These are phyloP conservation scores for Distichodus sexfasciatus DNA, from an alignment of 2,797 vertebrate genomes.

Conservation along the genomic window DNA sequence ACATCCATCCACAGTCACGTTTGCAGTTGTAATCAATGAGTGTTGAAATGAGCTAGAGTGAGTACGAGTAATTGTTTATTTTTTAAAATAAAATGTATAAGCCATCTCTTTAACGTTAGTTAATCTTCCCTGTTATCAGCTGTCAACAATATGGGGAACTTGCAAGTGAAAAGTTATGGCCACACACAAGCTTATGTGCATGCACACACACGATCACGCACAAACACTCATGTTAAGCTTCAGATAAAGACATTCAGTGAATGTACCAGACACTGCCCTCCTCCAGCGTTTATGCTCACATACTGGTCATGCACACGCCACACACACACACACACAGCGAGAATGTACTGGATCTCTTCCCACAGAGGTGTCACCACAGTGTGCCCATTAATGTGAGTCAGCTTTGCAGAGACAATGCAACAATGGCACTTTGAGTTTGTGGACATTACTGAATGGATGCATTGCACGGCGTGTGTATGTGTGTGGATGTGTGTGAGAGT, in stretches of 20 bases:
- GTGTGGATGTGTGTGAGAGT: constrained; percentile 25
- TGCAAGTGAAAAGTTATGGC: neutral
- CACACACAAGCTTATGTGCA: neutral
- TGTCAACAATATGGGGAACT: too few species aligned
- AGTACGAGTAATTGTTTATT: too few species aligned
- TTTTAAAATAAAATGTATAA: too few species aligned
- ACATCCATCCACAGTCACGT: neutral
- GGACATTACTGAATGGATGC: constrained; percentile 36
- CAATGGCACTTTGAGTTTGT: constrained; percentile 42
- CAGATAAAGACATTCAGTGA: constrained; percentile 20
- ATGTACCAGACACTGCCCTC: constrained; percentile 38
- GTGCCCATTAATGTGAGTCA: constrained; percentile 46
- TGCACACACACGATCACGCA: neutral
- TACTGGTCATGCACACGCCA: constrained; percentile 12
- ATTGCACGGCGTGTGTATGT: constrained; percentile 19
- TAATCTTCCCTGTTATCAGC: too few species aligned
- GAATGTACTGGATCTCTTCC: constrained; percentile 39
- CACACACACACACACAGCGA: constrained; percentile 12
- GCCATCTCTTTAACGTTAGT: too few species aligned
- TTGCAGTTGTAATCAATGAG: too few species aligned
- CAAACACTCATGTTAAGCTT: neutral
- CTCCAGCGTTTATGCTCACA: constrained; percentile 4
- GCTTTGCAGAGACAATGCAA: constrained; percentile 32
- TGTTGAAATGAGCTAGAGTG: too few species aligned
- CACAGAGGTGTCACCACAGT: constrained; percentile 50